Conservation (phyloP, 92 coral and sea anemone species). For the Phenganax stokvisi region DNA sequence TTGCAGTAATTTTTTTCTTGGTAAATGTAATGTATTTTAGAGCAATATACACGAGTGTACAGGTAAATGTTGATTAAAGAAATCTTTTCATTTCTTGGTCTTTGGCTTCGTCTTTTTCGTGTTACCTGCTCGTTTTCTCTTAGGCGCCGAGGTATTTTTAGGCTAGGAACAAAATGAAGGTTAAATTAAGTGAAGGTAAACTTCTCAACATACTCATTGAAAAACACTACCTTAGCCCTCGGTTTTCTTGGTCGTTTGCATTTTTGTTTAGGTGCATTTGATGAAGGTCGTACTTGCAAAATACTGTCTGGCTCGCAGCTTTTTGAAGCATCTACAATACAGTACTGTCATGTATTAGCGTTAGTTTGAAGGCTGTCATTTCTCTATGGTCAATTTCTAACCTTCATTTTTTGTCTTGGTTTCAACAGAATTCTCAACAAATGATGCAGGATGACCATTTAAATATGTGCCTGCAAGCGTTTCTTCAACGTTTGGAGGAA, state of each 20-base stretch:
- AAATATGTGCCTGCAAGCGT: slow-evolving; percentile 17
- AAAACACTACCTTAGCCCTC: not conserved
- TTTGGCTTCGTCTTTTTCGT: slow-evolving; percentile 20
- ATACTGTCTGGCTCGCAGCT: not conserved
- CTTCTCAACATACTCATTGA: not conserved
- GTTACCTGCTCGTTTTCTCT: slow-evolving; percentile 14
- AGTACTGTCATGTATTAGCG: not conserved
- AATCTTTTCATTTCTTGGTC: slow-evolving; percentile 24
- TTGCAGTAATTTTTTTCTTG: not conserved
- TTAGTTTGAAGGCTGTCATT: not conserved
- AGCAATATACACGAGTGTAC: slow-evolving; percentile 1
- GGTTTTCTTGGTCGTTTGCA: slow-evolving; percentile 26
- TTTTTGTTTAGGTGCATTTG: slow-evolving; percentile 13
- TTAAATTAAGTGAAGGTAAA: not conserved
- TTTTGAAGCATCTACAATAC: slow-evolving; percentile 9
- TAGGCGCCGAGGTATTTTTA: slow-evolving; percentile 5
- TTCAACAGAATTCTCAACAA: slow-evolving; percentile 6
- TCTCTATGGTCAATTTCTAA: not conserved
- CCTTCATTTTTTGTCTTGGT: slow-evolving; percentile 22
- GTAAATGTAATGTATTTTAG: not conserved
- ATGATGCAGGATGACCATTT: not conserved
- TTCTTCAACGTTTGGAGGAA: slow-evolving; percentile 24
- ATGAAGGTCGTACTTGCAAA: not conserved
- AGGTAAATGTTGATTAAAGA: slow-evolving; percentile 18
- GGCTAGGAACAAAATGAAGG: too few species aligned